These are phyloP conservation scores for Phaethornis superciliosus DNA, from an alignment of 2,113 vertebrate species.

Conservation along the genomic window DNA sequence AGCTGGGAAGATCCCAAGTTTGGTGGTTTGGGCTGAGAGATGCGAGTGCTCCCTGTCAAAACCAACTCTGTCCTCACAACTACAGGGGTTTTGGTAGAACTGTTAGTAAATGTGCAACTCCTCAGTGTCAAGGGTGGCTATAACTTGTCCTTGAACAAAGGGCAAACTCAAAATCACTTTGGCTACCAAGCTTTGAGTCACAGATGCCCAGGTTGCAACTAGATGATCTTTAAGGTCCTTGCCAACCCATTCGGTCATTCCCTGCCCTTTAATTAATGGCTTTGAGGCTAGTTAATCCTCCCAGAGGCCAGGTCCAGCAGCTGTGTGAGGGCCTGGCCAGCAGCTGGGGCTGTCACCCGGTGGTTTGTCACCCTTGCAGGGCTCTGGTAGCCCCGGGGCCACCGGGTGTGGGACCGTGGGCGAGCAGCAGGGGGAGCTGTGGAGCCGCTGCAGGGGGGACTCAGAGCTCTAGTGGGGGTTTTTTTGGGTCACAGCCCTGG, in stretches of 20 bases:
- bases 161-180: background rate
- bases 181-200: background rate
- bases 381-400: background rate
- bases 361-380: accelerated
- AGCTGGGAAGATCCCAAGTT: background rate
- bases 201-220: background rate
- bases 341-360: accelerated
- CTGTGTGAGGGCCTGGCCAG: background rate
- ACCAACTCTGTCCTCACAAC: background rate
- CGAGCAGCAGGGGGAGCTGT: background rate
- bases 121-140: background rate
- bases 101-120: background rate
- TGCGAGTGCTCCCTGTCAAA: background rate
- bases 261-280: too few species aligned
- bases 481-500: background rate
- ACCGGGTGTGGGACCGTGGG: background rate
- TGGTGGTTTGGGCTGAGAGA: background rate
- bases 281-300: too few species aligned
- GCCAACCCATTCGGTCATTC: background rate
- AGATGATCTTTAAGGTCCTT: too few species aligned
- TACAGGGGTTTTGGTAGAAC: background rate
- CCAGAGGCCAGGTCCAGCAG: too few species aligned
- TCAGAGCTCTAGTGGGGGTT: too few species aligned
- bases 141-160: background rate
- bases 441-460: too few species aligned